A percentile compares a stretch with the other conserved stretches of the same genome.
These are phyloP conservation scores for Rhamnusium bicolor DNA, from an alignment of 2,888 invertebrate genomes.

Conservation along the genomic window DNA sequence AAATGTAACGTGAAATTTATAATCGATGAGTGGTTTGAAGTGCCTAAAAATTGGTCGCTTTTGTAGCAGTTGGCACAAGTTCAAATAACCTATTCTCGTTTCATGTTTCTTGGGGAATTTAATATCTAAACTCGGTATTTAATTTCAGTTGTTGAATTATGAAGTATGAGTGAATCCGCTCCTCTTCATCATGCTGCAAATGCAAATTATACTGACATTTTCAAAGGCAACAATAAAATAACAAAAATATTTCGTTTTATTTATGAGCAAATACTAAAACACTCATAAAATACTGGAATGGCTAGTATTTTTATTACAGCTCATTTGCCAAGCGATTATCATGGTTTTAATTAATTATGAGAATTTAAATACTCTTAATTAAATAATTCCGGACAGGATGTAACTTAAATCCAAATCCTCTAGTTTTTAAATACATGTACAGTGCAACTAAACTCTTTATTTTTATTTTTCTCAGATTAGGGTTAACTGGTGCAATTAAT, in stretches of 20 bases:
- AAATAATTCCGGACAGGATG: no score
- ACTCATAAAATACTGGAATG: background rate
- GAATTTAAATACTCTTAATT: background rate
- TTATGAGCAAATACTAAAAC: background rate
- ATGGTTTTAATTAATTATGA: background rate
- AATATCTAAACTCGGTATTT: slow-evolving; percentile 44
- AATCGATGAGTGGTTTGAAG: slow-evolving; percentile 54
- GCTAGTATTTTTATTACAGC: background rate
- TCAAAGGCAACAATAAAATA: background rate
- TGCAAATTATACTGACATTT: slow-evolving; percentile 7
- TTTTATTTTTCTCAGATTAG: no score
- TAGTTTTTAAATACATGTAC: no score
- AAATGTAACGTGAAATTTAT: slow-evolving; percentile 62
- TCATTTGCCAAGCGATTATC: background rate
- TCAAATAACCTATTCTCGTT: slow-evolving; percentile 48
- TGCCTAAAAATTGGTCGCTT: slow-evolving; percentile 52
- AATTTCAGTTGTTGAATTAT: slow-evolving; percentile 47
- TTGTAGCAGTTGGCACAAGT: slow-evolving; percentile 48
- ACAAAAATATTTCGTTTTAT: background rate
- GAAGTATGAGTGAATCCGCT: slow-evolving; percentile 38
- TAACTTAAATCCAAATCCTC: no score
- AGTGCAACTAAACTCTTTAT: no score
- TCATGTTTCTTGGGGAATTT: slow-evolving; percentile 41
- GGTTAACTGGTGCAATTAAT: no score
- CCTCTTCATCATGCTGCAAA: slow-evolving; percentile 21